A percentile compares a stretch with the other conserved stretches of the same genome.
Conservation (phyloP, 2,888 invertebrate genomes). For the Philonicus albiceps region DNA sequence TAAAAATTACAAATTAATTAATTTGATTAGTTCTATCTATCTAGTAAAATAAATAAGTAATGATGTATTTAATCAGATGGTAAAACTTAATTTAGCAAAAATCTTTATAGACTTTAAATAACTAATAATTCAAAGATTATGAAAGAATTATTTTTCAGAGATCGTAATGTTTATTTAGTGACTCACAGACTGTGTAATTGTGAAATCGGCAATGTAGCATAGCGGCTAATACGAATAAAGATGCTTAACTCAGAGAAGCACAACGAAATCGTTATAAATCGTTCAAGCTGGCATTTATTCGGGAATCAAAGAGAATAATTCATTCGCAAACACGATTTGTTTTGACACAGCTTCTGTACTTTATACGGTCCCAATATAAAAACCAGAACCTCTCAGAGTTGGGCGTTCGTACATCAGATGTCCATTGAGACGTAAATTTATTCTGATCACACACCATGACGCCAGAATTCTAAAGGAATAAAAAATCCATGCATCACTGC, state of each 20-base stretch:
- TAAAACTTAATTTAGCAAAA: neutral
- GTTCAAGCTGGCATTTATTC: neutral
- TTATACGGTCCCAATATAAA: neutral
- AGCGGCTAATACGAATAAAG: neutral
- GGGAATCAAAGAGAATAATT: neutral
- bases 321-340: neutral
- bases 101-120: neutral
- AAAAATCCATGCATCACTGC: constrained; percentile 15
- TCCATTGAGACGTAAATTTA: constrained; percentile 4
- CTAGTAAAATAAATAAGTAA: too few relatives aligned
- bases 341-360: neutral
- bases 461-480: neutral
- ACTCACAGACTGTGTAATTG: neutral
- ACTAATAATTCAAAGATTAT: neutral
- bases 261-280: neutral
- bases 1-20: too few relatives aligned
- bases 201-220: neutral
- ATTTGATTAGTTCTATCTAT: too few relatives aligned
- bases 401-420: neutral
- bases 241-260: neutral
- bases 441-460: constrained; percentile 18
- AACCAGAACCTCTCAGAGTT: neutral
- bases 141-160: neutral
- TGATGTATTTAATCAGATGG: neutral
- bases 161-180: neutral